These are phyloP conservation scores for Rhinella marina DNA, from an alignment of 2,797 vertebrate genomes.

Conservation along the genomic window DNA sequence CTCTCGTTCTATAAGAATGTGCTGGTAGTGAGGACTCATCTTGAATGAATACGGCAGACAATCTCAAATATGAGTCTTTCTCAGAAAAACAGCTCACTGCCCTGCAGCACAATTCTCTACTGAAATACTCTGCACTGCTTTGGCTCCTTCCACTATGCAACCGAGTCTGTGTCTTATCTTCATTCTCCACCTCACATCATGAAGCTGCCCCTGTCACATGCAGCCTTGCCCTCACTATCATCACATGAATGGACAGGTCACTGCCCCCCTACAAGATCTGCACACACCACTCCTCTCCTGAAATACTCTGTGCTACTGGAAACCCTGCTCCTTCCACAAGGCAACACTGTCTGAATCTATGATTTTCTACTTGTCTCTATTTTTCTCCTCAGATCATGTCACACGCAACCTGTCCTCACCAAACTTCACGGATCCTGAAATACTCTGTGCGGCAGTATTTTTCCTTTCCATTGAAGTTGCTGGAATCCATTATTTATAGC, in stretches of 20 bases:
- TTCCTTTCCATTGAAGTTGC: background rate
- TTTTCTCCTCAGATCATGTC: background rate
- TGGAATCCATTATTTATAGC: too few species aligned
- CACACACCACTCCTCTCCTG: background rate
- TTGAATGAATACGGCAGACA: background rate
- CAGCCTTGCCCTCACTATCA: background rate
- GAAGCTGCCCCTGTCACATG: too few species aligned
- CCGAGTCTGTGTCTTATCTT: too few species aligned
- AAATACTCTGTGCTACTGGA: background rate
- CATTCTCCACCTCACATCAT: too few species aligned
- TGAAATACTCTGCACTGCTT: background rate
- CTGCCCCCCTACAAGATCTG: background rate
- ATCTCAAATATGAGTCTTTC: background rate
- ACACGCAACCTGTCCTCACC: background rate
- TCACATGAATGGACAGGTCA: background rate
- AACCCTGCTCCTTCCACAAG: background rate
- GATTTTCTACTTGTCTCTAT: background rate
- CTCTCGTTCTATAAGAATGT: conserved; percentile 3
- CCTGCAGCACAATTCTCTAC: background rate
- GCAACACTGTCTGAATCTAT: background rate
- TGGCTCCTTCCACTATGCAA: background rate
- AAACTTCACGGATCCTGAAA: background rate
- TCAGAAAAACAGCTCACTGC: background rate
- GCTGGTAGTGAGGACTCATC: conserved; percentile 16
- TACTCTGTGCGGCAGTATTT: background rate